Conservation (phyloP, 2,113 vertebrate species). For the Cynocephalus volans region DNA sequence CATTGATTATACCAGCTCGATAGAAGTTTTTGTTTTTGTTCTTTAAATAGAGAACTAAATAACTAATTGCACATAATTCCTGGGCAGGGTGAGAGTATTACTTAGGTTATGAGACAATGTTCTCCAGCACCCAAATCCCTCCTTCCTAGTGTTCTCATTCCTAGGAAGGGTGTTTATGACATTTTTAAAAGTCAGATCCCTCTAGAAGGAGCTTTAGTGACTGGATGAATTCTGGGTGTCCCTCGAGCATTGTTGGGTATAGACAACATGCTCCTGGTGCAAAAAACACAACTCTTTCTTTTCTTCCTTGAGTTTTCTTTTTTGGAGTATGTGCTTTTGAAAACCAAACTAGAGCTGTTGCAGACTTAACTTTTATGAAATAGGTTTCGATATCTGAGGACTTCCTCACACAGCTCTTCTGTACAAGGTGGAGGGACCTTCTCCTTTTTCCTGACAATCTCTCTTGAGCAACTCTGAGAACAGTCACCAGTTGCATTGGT, state of each 20-base stretch:
- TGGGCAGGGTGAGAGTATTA: not conserved
- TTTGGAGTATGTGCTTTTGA: not conserved
- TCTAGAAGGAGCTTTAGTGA: not conserved
- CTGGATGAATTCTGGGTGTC: not conserved
- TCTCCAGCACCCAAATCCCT: not conserved
- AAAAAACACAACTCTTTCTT: not conserved
- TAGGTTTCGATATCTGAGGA: constrained; percentile 36
- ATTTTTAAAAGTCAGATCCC: not conserved
- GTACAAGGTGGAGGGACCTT: not conserved
- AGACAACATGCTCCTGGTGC: too few species aligned
- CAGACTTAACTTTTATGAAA: not conserved
- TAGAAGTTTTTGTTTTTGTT: not conserved
- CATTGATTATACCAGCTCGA: not conserved
- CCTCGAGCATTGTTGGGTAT: not conserved
- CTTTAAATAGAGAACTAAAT: not conserved
- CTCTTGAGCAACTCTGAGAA: not conserved
- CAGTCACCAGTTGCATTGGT: not conserved
- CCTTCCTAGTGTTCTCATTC: not conserved
- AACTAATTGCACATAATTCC: not conserved
- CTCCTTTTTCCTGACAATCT: not conserved
- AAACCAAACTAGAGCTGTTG: not conserved
- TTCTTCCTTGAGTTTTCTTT: not conserved
- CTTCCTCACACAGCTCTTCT: constrained; percentile 38
- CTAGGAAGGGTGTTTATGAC: too few species aligned
- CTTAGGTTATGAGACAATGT: not conserved